phyloP scores from a whole-genome alignment of 2,113 vertebrate genomes.

The Coptodon rendalli region DNA sequence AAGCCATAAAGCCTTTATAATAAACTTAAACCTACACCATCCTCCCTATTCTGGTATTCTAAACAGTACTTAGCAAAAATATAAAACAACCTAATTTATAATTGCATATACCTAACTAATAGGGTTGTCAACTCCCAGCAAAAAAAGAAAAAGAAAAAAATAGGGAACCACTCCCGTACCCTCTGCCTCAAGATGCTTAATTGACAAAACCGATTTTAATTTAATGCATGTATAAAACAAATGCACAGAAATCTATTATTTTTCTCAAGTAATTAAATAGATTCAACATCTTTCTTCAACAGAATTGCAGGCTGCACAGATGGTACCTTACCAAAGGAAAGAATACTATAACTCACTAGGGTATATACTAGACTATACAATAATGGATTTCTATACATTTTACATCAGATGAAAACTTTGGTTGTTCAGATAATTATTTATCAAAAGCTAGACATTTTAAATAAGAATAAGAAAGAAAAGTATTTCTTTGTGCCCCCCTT shows the following conservation, averaged over 20 bases:
- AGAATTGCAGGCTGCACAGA: background rate
- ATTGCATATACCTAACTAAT: background rate
- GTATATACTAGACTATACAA: no score
- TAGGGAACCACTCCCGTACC: background rate
- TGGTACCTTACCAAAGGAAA: background rate
- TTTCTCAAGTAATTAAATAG: background rate
- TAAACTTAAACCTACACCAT: background rate
- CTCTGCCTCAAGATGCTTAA: background rate
- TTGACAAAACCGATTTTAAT: background rate
- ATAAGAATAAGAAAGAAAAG: no score
- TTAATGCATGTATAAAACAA: background rate
- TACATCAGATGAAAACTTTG: no score
- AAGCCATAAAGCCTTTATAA: background rate
- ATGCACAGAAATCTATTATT: background rate
- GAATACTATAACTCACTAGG: background rate
- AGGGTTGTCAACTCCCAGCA: background rate
- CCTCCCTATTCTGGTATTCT: background rate
- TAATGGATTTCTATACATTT: no score
- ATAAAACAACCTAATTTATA: background rate
- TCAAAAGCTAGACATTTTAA: no score
- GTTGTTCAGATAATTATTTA: no score
- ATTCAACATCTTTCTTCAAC: background rate
- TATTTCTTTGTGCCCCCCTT: fast-evolving
- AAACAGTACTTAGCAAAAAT: background rate
- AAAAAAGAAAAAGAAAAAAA: background rate